A percentile compares a stretch with the other conserved stretches of the same genome.
phyloP scores from a whole-genome alignment of 92 coral and sea anemone genomes.

The Palythoa caribaeorum region DNA sequence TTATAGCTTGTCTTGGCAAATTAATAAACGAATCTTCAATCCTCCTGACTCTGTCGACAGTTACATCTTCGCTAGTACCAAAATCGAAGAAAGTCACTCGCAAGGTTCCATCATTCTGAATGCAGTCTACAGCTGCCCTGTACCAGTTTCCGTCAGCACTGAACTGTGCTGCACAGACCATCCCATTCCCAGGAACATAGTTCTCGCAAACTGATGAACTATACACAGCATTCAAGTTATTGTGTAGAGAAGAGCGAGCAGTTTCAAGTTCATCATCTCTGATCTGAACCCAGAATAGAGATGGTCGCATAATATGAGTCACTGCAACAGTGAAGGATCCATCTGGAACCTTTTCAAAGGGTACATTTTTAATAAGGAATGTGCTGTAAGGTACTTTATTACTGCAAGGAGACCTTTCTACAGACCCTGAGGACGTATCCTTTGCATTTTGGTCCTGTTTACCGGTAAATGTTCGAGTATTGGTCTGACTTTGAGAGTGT shows the following conservation, averaged over 20 bases:
- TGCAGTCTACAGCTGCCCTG: constrained; percentile 80
- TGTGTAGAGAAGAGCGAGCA: constrained; percentile 57
- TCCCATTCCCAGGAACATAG: constrained; percentile 83
- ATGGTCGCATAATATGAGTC: constrained; percentile 76
- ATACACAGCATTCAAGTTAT: constrained; percentile 61
- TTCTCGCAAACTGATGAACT: constrained; percentile 65
- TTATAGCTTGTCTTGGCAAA: constrained; percentile 86
- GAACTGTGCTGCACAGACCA: constrained; percentile 89
- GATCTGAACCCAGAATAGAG: constrained; percentile 82
- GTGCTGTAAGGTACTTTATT: constrained; percentile 39
- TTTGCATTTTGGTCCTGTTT: constrained; percentile 8
- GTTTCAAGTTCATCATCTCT: constrained; percentile 62
- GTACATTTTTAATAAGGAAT: constrained; percentile 66
- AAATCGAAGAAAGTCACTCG: constrained; percentile 89
- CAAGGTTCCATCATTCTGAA: constrained; percentile 76
- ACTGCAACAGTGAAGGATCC: constrained; percentile 66
- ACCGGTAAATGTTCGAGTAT: background rate
- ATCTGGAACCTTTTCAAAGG: constrained; percentile 60
- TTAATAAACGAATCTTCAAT: constrained; percentile 70
- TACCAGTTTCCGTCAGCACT: constrained; percentile 83
- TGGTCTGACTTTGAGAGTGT: background rate
- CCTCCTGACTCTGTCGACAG: constrained; percentile 69
- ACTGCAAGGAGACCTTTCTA: background rate
- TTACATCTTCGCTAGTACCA: constrained; percentile 91
- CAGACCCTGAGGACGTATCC: background rate